Percentiles rank a stretch among this genome's conserved stretches.
Evolutionary conservation across 1,140 invertebrate genomes (phyloP).

Genomic region (Oreohelix idahoensis): DNA sequence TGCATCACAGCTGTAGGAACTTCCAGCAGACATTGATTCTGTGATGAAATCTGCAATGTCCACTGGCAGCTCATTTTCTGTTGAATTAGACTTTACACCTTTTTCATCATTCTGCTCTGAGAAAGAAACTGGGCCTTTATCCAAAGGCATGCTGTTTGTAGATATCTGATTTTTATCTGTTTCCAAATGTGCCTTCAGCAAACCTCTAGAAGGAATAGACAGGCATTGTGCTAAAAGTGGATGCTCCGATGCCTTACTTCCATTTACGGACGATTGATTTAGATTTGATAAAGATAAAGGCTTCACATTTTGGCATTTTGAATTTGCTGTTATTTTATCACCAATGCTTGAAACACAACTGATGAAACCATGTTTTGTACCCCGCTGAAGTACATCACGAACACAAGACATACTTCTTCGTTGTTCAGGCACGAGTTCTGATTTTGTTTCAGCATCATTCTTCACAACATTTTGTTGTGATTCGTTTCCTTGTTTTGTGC

Average conservation of each 20-base stretch:
- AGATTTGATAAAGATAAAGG: not conserved
- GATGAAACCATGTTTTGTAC: not conserved
- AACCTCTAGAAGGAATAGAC: not conserved
- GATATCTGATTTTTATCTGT: not conserved
- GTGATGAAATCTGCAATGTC: conserved; percentile 59
- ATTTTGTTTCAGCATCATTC: not conserved
- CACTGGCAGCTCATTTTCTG: conserved; percentile 45
- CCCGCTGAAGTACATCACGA: not conserved
- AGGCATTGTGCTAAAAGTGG: not conserved
- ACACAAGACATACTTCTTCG: conserved; percentile 14
- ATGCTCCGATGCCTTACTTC: conserved; percentile 1
- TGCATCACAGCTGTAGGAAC: not conserved
- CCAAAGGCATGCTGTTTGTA: not conserved
- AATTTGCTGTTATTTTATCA: not conserved
- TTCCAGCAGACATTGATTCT: conserved; percentile 45
- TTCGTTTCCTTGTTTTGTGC: not conserved
- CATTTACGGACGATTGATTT: not conserved
- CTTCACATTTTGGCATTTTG: not conserved
- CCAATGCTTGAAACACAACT: not conserved
- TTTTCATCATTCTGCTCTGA: not conserved
- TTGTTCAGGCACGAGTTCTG: not conserved
- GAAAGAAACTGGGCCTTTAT: not conserved
- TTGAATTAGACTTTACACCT: not conserved
- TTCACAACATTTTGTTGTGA: not conserved
- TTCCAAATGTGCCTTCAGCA: not conserved